These are phyloP conservation scores for Drosophila tripunctata DNA, from an alignment of 2,888 invertebrate species.

Conservation along the genomic window DNA sequence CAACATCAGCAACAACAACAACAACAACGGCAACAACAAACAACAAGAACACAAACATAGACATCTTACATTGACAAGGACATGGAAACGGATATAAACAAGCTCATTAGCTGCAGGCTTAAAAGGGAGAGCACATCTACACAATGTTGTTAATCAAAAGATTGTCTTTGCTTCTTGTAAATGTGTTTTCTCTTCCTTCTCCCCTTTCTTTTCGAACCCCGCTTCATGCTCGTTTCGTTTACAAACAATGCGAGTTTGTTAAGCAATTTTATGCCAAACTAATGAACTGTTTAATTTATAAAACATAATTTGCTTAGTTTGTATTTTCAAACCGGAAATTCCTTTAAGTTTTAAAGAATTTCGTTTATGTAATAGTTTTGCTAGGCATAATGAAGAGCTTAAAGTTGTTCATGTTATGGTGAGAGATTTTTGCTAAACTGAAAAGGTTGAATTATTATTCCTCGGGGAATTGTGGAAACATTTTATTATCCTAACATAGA, in stretches of 20 bases:
- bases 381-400: too few relatives aligned
- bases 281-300: constrained; percentile 25
- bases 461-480: too few relatives aligned
- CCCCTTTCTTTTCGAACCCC: background rate
- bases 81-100: constrained; percentile 35
- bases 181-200: background rate
- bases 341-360: background rate
- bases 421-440: too few relatives aligned
- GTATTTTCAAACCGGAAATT: background rate
- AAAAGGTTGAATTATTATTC: too few relatives aligned
- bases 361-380: too few relatives aligned
- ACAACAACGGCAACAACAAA: background rate
- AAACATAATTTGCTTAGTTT: background rate
- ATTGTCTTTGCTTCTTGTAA: constrained; percentile 5
- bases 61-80: background rate
- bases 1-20: background rate
- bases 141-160: constrained; percentile 44
- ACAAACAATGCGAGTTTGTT: constrained; percentile 14
- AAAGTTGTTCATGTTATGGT: too few relatives aligned
- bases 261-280: constrained; percentile 28
- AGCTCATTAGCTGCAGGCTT: constrained; percentile 53
- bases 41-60: background rate
- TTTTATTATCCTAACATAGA: too few relatives aligned
- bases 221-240: background rate
- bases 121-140: background rate